Conservation (phyloP, 2,113 vertebrate species). For the Oriolus oriolus region DNA sequence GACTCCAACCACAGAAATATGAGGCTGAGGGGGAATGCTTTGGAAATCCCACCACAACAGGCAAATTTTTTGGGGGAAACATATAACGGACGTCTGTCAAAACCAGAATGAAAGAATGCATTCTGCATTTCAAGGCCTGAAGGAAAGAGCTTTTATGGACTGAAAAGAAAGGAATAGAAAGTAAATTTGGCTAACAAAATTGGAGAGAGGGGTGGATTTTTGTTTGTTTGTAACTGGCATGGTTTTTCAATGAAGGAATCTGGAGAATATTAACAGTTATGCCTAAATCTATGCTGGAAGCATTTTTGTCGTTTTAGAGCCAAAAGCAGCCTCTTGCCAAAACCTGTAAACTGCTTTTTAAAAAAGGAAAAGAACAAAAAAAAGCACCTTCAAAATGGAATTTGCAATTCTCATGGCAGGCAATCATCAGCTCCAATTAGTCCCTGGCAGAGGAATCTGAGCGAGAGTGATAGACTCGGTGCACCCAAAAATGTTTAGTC, state of each 20-base stretch:
- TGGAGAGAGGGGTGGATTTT: background rate
- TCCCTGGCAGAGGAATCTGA: constrained; percentile 47
- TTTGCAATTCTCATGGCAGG: constrained; percentile 49
- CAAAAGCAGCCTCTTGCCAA: constrained; percentile 61
- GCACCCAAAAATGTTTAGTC: constrained; percentile 66
- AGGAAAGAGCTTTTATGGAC: background rate
- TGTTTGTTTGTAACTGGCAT: constrained; percentile 45
- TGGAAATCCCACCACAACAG: background rate
- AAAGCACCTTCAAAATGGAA: constrained; percentile 53
- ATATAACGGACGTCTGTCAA: accelerated
- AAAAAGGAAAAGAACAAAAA: background rate
- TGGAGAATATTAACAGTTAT: constrained; percentile 65
- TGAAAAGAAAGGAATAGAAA: background rate
- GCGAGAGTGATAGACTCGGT: background rate
- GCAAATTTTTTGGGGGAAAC: background rate
- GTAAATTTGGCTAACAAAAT: constrained; percentile 7
- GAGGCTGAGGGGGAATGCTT: background rate
- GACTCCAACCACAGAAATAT: background rate
- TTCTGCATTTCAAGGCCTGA: background rate
- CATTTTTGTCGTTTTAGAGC: constrained; percentile 43
- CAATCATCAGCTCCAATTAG: constrained; percentile 64
- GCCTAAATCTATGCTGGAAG: constrained; percentile 54
- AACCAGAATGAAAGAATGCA: background rate
- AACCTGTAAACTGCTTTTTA: constrained; percentile 40
- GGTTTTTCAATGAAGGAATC: constrained; percentile 42